Evolutionary conservation across 2,888 invertebrate species (phyloP), one percentile per base, ranked within the genome.

Genomic region (Drosophila crucigera): DNA sequence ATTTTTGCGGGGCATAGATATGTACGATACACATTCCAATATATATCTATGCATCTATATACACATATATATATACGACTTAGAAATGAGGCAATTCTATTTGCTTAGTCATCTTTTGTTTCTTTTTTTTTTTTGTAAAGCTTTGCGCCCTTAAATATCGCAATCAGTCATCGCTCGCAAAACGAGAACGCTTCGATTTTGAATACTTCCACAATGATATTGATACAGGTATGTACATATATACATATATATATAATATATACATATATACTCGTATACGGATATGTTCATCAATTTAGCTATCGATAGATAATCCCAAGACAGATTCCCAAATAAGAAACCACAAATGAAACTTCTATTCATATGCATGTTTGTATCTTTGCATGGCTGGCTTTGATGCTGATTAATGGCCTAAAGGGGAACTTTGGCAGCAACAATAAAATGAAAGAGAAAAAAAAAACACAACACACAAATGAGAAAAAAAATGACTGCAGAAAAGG

Each of bases 361-460:
- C 47, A 47, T 4, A 14, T 47, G 16, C 47, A 25, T 25, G 16
- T 25, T 16, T 47, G 47, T 47, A 50, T 41, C 25, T 63, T 73
- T 43, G 49, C 33, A 55, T 71, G 31, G 43, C 41, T 73, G 43
- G 28, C 49, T 61, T 71, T 78, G 68, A 69, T 61, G 76, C 82
- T 86, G 86, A 83, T 83, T 83, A 82, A 83, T 83, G 67, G 67
- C 70, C 65, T 9, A 64, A 76, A 37, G 58, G 30, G 58, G 52
- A 68, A 68, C 56, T 55, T 68, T 67, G 55, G 56, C 67, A 67
- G 39, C 50, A 43, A 25, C 14, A 56, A 56, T 25, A 39, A 4
- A 52, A 52, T 52, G 16, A 43, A 52, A 49, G 47, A 64, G 30
- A 19, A 31, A 50, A 41, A 41, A 41, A 41, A 25, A 64, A 39